Base-by-base conservation (phyloP, 2,797 vertebrate species). In the Microctenopoma stevenorrisi region DNA sequence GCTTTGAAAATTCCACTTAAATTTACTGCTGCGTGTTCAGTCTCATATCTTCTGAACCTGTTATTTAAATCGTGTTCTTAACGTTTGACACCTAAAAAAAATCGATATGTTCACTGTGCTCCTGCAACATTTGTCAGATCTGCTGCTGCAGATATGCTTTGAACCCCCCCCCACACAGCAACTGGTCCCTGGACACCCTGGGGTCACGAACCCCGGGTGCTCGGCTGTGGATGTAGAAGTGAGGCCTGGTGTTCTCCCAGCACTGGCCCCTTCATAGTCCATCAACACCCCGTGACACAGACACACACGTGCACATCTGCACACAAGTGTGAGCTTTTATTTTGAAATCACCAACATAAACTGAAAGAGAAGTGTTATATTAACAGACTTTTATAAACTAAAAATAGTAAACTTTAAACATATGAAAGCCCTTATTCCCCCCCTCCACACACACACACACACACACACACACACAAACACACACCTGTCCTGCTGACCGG, bases 151-250 rank as follows among this genome's bases (percentile, higher is more conserved):
- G 64, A 72, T 69, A 81, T 85, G 79, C 44, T 60, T 7, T 48
- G 68, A 81, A 18, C 18, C 81, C 71, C 55, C 62, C 40, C 68
- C 67, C 46, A 46, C 11, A 16, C 68, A 81, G 69, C 89, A 92
- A 82, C 91, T 91, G 91, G 68, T 79, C 75, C 78, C 63, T 15
- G 61, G 68, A 78, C 65, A 22, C 64, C 53, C 47, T 0, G 7
- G 72, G 82, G 77, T 78, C 84, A 64, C 0, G 68, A 83, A 75
- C 79, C 48, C 54, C 12, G 22, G 59, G 58, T 55, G 47, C 52
- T 57, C 5, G 33, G 74, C 51, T 86, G 74, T 74, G 72, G 74
- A 68, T 81, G 88, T 75, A 81, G 68, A 73, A 75, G 76, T 79
- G 74, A 52, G 64, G 46, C 55, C 43, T 48, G 30, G 16, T 68